Base-by-base conservation (phyloP, 2,113 vertebrate species). In the Gobio gobio region DNA sequence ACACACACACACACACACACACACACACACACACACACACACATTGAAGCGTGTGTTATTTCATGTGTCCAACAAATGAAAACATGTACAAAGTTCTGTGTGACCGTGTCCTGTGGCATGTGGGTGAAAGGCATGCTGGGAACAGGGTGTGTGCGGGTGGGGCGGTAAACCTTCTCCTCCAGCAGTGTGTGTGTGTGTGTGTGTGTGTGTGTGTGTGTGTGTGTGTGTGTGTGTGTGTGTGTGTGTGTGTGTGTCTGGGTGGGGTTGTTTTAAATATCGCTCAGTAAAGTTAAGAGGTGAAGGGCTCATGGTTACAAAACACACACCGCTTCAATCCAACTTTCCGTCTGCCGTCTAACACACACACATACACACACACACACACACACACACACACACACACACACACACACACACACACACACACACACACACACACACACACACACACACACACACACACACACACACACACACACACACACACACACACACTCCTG, bases 141-240 rank as follows among this genome's bases (percentile, higher is more conserved):
- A 88, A 79, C 58, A 83, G 78, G 88, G 88, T 49, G 83, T 89
- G 85, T 66, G 36, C 33, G 40, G 88, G 88, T 78, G 85, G 51
- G 78, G 72, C 45, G 7, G 22, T 40, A 33, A 80, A 76, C 73
- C 47, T 29, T 76, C 64, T 54, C 47, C 58, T 26, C n/a, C 63
- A 54, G 20, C 33, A 49, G 75, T n/a, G 73, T 24, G 82, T 86
- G 82, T 61, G 33, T 68, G 51, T 74, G 70, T 77, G 80, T 76
- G 72, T 77, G 86, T n/a, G n/a, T n/a, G n/a, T n/a, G n/a, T n/a
- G n/a, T n/a, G n/a, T n/a, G n/a, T n/a, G n/a, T n/a, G n/a, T 74
- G 70, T 77, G 80, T 76, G 72, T 77, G 75, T n/a, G 73, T 24
- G 82, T 86, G 82, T 61, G 33, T 68, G 51, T 74, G 70, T 77